Evolutionary conservation across 2,888 invertebrate species (phyloP).

Genomic region (Leuctra nigra): DNA sequence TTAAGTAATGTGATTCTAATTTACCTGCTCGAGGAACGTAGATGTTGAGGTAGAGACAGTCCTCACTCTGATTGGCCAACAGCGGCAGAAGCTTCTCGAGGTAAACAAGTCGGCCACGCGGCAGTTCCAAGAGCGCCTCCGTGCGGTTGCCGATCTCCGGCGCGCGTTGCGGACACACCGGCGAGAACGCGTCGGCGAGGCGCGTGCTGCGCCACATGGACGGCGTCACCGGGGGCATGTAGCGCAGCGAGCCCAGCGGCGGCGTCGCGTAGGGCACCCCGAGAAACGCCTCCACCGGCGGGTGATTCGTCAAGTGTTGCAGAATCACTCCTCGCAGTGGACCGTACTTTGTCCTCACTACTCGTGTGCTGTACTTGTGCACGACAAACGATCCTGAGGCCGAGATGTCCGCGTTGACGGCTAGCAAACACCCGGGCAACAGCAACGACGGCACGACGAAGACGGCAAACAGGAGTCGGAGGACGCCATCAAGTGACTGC

Average conservation of each 20-base stretch:
- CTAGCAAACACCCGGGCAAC: conserved; percentile 10
- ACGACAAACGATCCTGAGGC: conserved; percentile 42
- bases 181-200: conserved; percentile 71
- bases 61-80: conserved; percentile 90
- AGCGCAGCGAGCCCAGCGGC: conserved; percentile 82
- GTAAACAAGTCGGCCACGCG: conserved; percentile 76
- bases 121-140: conserved; percentile 59
- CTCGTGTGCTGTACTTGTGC: conserved; percentile 74
- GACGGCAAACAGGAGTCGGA: conserved; percentile 6
- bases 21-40: conserved; percentile 81
- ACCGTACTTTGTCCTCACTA: conserved; percentile 86
- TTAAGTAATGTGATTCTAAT: conserved; percentile 33
- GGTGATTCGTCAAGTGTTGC: conserved; percentile 53
- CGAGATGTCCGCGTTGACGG: conserved; percentile 10
- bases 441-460: conserved; percentile 1
- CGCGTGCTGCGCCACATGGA: conserved; percentile 79
- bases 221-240: conserved; percentile 92
- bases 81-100: conserved; percentile 76
- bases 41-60: conserved; percentile 95
- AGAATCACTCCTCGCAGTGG: conserved; percentile 78
- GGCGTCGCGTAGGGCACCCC: conserved; percentile 93
- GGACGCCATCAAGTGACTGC: conserved; percentile 19
- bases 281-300: conserved; percentile 82
- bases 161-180: conserved; percentile 82
- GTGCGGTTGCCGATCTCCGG: conserved; percentile 45